Percentiles rank a stretch among this genome's conserved stretches.
Evolutionary conservation across 2,797 vertebrate species (phyloP).

Genomic region (Coluber constrictor): DNA sequence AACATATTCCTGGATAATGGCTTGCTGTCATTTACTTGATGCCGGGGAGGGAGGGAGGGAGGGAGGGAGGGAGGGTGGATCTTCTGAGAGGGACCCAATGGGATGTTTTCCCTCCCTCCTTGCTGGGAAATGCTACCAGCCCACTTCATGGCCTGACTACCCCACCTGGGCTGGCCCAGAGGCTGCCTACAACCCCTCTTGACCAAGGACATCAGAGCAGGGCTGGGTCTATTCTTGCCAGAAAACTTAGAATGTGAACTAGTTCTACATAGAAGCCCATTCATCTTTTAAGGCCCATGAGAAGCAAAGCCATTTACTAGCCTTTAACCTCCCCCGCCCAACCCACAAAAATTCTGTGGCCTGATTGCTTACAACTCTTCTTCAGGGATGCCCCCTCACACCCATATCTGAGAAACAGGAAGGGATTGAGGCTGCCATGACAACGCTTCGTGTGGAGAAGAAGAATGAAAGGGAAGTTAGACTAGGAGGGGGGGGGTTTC

Average conservation of each 20-base stretch:
- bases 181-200: not conserved
- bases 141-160: not conserved
- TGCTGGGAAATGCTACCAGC: not conserved
- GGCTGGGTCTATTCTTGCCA: not conserved
- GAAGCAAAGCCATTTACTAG: too few relatives aligned
- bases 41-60: too few relatives aligned
- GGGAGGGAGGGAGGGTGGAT: too few relatives aligned
- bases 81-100: too few relatives aligned
- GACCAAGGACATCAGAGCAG: not conserved
- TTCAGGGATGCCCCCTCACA: not conserved
- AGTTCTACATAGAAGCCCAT: not conserved
- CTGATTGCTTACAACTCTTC: not conserved
- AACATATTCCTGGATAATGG: not conserved
- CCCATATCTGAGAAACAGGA: not conserved
- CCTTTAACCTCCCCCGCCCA: too few relatives aligned
- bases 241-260: not conserved
- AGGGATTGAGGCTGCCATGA: not conserved
- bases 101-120: not conserved
- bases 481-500: not conserved
- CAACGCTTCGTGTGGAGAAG: accelerated
- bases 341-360: not conserved
- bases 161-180: too few relatives aligned
- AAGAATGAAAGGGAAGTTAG: not conserved
- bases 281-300: not conserved
- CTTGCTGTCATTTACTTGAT: not conserved